Base-by-base conservation (phyloP, 1,140 invertebrate genomes). In the Diorhabda sublineata region DNA sequence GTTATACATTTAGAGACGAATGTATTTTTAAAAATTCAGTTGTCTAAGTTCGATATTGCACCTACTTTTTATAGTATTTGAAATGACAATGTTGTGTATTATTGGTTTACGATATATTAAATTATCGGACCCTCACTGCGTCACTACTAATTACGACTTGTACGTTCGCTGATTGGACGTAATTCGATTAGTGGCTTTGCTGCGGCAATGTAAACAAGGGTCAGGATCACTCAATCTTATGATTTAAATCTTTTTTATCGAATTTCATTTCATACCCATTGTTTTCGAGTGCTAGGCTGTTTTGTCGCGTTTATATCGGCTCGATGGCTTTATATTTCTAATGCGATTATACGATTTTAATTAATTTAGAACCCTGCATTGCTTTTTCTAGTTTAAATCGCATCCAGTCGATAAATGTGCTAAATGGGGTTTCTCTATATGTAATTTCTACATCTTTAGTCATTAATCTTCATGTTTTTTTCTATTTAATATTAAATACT, bases 131-230 rank as follows among this genome's bases (percentile, higher is more conserved):
- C 65, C 65, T 66, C 58, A 47, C 11, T 26, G 61, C 57, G 69
- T 68, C 69, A 71, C 58, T 45, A 66, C 65, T 72, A 75, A 75
- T 75, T 74, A 74, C 71, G 66, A 58, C 60, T 64, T 62, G 66
- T 71, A 41, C 67, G 44, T 67, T 69, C 69, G 69, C 69, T 76
- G 73, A 76, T 76, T 72, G 73, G 71, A 73, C 63, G 56, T 74
- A 76, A 74, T 71, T 64, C 59, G 67, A 70, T 74, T 74, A 74
- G 73, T 76, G 74, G 73, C 73, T 72, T 45, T 69, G 62, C 66
- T 70, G 62, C 67, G 69, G 70, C 70, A 66, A 57, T 72, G 69
- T 70, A 73, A 75, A 75, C 72, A 73, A 69, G 69, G 71, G 70
- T 71, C 69, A 66, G 52, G 58, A 59, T 59, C 65, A 67, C 5